Conservation (phyloP, 2,888 invertebrate genomes). For the Copidosoma aretas region DNA sequence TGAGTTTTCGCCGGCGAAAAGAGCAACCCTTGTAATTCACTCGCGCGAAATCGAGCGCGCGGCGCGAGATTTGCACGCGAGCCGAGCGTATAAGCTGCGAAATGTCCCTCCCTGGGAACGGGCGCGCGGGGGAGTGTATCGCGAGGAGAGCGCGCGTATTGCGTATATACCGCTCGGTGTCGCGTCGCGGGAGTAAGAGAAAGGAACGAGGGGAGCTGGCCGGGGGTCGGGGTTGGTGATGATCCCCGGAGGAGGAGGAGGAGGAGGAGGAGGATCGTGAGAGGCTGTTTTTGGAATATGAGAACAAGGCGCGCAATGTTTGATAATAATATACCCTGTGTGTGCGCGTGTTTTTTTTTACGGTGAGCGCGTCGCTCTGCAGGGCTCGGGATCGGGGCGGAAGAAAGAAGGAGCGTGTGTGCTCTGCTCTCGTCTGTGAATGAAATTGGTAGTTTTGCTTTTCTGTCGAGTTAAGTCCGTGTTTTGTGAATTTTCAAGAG, state of each 20-base stretch:
- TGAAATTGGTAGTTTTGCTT: no score
- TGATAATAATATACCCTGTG: slow-evolving; percentile 54
- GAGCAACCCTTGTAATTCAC: slow-evolving; percentile 37
- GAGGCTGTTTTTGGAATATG: slow-evolving; percentile 24
- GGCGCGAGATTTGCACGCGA: slow-evolving; percentile 59
- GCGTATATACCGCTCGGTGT: slow-evolving; percentile 37
- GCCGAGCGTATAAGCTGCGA: slow-evolving; percentile 58
- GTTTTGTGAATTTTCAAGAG: no score
- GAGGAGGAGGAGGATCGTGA: neutral
- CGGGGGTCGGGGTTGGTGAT: slow-evolving; percentile 44
- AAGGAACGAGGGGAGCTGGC: no score
- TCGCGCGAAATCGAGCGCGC: slow-evolving; percentile 59
- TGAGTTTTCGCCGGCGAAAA: neutral
- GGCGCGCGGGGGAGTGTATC: neutral
- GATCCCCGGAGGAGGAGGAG: slow-evolving; percentile 49
- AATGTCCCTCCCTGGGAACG: slow-evolving; percentile 48
- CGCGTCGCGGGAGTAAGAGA: no score
- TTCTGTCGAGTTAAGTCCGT: no score
- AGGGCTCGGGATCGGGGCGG: no score
- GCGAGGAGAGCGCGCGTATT: neutral
- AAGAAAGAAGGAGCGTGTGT: no score
- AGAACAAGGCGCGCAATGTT: slow-evolving; percentile 50
- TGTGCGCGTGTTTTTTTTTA: slow-evolving; percentile 11
- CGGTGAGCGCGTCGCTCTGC: no score
- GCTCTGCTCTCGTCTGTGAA: no score